phyloP scores from a whole-genome alignment of 2,888 invertebrate genomes.

The Nebria salina region DNA sequence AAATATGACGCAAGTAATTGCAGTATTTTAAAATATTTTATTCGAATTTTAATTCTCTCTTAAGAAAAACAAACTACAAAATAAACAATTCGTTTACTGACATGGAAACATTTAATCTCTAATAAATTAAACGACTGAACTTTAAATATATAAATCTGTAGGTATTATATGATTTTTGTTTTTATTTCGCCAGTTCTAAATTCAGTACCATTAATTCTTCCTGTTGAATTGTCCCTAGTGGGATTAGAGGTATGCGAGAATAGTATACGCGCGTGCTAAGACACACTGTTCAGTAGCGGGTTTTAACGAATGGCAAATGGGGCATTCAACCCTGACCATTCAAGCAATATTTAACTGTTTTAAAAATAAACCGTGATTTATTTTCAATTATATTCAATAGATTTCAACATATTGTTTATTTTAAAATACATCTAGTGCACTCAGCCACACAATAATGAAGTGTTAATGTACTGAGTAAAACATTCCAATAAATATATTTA shows the following conservation, averaged over 20 bases:
- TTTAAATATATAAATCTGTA: neutral
- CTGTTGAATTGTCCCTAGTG: slow-evolving; percentile 1
- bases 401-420: neutral
- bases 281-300: neutral
- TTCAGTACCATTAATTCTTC: slow-evolving; percentile 7
- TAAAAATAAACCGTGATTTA: neutral
- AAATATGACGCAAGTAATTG: too few relatives aligned
- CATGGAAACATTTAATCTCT: neutral
- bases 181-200: slow-evolving; percentile 8
- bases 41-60: neutral
- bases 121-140: neutral
- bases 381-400: neutral
- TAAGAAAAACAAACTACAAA: slow-evolving; percentile 11
- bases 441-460: neutral
- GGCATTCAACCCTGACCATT: neutral
- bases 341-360: neutral
- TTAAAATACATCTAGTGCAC: neutral
- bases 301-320: neutral
- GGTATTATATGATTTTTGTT: neutral
- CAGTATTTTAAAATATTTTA: neutral
- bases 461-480: neutral
- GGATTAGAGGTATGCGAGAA: slow-evolving; percentile 1
- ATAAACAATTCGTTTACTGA: slow-evolving; percentile 3
- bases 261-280: neutral
- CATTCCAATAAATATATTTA: neutral